Conservation (phyloP, 2,113 vertebrate genomes). For the Syngnathus floridae region DNA sequence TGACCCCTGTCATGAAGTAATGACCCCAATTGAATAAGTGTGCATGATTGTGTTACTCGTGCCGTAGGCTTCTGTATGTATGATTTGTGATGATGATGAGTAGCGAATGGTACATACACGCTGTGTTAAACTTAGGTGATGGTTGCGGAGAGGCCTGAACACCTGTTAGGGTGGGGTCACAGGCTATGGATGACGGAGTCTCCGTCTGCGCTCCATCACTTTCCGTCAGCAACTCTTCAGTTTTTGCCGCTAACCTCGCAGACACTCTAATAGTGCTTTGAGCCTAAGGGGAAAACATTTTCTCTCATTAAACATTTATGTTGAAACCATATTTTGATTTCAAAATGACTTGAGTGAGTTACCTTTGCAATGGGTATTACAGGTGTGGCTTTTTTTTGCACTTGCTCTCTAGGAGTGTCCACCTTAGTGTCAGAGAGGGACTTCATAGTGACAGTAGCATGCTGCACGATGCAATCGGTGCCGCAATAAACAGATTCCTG, state of each 20-base stretch:
- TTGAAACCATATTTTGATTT: neutral
- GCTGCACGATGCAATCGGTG: conserved; percentile 88
- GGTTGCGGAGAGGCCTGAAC: conserved; percentile 78
- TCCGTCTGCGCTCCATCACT: conserved; percentile 36
- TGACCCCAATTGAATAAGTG: conserved; percentile 7
- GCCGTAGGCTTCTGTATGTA: conserved; percentile 14
- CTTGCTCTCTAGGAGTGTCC: conserved; percentile 64
- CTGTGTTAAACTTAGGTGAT: conserved; percentile 80
- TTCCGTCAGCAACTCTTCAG: conserved; percentile 61
- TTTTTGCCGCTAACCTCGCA: conserved; percentile 66
- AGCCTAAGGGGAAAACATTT: conserved; percentile 39
- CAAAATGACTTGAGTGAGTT: conserved; percentile 8
- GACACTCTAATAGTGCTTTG: conserved; percentile 47
- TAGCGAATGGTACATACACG: conserved; percentile 90
- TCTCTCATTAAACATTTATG: conserved; percentile 6
- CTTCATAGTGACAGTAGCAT: conserved; percentile 87
- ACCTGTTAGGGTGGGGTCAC: conserved; percentile 87
- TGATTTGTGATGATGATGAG: conserved; percentile 58
- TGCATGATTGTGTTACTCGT: neutral
- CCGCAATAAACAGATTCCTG: conserved; percentile 93
- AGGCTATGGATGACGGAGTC: conserved; percentile 71
- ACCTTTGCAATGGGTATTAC: conserved; percentile 73
- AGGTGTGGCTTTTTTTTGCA: conserved; percentile 63
- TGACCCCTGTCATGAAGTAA: conserved; percentile 46
- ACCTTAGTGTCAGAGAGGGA: conserved; percentile 77